Percentiles rank a stretch among this genome's conserved stretches.
Conservation (phyloP, 2,888 invertebrate genomes). For the Carabus problematicus region DNA sequence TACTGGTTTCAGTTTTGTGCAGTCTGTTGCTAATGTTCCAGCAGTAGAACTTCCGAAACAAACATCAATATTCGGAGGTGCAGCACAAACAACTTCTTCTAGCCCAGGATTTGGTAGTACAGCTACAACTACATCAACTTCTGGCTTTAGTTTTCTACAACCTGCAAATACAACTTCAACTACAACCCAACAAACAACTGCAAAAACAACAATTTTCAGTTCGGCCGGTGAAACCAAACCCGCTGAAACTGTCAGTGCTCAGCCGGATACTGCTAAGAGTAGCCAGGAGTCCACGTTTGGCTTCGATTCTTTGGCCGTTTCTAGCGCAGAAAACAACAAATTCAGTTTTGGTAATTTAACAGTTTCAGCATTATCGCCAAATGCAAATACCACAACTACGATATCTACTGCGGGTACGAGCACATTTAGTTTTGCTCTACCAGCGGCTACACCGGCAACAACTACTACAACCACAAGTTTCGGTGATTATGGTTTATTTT, state of each 20-base stretch:
- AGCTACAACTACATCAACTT: constrained; percentile 30
- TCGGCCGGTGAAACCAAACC: constrained; percentile 37
- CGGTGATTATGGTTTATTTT: constrained; percentile 34
- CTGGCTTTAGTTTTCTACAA: constrained; percentile 35
- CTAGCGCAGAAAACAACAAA: constrained; percentile 17
- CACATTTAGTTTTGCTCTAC: constrained; percentile 30
- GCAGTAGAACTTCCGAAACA: constrained; percentile 44
- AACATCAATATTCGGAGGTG: constrained; percentile 46
- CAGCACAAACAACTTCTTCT: constrained; percentile 23
- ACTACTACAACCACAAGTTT: constrained; percentile 20
- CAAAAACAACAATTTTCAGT: constrained; percentile 44
- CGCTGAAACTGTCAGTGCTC: constrained; percentile 42
- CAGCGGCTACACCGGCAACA: constrained; percentile 27
- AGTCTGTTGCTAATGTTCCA: constrained; percentile 41
- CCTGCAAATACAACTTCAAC: constrained; percentile 24
- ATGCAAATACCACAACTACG: constrained; percentile 41
- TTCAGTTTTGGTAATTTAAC: constrained; percentile 40
- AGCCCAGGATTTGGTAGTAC: constrained; percentile 26
- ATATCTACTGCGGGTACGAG: constrained; percentile 35
- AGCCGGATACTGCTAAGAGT: constrained; percentile 31
- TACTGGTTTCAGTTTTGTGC: constrained; percentile 37
- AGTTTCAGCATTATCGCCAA: constrained; percentile 40
- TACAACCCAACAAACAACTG: neutral
- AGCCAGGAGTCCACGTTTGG: constrained; percentile 16
- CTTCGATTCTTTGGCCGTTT: constrained; percentile 22